Evolutionary conservation across 2,888 invertebrate genomes (phyloP).

Genomic region (Eilema depressum): DNA sequence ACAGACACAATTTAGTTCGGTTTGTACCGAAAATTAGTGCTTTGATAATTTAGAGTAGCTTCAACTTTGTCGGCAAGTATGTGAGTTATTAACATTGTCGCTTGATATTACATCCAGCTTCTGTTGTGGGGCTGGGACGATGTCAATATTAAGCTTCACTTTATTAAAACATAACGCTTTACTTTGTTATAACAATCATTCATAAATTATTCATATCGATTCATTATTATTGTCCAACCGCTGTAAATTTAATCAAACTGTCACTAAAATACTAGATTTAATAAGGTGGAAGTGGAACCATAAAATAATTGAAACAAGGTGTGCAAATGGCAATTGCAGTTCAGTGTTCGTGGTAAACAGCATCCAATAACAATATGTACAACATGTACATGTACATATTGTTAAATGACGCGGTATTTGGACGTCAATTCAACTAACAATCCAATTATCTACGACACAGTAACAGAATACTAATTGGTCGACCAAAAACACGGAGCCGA

Average conservation of each 20-base stretch:
- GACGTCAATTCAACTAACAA: constrained; percentile 69
- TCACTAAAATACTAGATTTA: background rate
- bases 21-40: constrained; percentile 34
- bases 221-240: background rate
- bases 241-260: background rate
- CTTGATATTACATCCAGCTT: constrained; percentile 23
- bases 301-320: background rate
- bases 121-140: background rate
- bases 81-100: constrained; percentile 33
- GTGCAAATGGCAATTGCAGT: background rate
- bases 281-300: no score
- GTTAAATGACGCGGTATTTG: constrained; percentile 60
- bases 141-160: background rate
- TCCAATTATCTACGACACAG: constrained; percentile 66
- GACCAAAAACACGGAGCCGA: constrained; percentile 48
- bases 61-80: constrained; percentile 29
- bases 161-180: background rate
- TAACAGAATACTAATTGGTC: constrained; percentile 70
- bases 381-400: background rate
- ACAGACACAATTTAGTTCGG: constrained; percentile 43
- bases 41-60: constrained; percentile 34
- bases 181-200: no score
- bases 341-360: constrained; percentile 5
- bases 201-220: no score
- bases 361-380: constrained; percentile 6